Percentiles rank a stretch among this genome's conserved stretches.
phyloP scores from a whole-genome alignment of 2,888 invertebrate species.

The Hemaris fuciformis region DNA sequence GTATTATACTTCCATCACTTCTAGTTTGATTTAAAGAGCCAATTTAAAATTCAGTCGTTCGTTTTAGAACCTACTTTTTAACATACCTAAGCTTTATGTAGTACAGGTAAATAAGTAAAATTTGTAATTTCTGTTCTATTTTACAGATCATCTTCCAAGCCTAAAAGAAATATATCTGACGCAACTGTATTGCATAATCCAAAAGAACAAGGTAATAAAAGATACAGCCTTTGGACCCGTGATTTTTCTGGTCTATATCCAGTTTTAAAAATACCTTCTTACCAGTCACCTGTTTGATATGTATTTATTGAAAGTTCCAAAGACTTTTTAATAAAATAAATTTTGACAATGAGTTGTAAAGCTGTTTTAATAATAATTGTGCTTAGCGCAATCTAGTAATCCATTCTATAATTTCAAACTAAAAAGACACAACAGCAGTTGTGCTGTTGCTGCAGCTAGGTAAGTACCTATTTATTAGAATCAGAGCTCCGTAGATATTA shows the following conservation, averaged over 20 bases:
- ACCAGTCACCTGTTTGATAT: constrained; percentile 43
- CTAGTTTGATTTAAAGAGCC: too few relatives aligned
- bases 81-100: background rate
- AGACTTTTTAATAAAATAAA: background rate
- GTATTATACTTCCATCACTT: too few relatives aligned
- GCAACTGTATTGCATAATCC: constrained; percentile 27
- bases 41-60: too few relatives aligned
- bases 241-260: constrained; percentile 59
- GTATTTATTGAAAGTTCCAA: background rate
- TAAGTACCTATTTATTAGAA: too few relatives aligned
- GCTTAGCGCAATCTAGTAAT: background rate
- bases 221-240: constrained; percentile 56
- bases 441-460: too few relatives aligned
- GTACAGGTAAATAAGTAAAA: too few relatives aligned
- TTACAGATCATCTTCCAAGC: constrained; percentile 21
- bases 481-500: too few relatives aligned
- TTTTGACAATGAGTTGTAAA: background rate
- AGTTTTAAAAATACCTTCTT: constrained; percentile 58
- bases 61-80: background rate
- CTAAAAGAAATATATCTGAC: constrained; percentile 32
- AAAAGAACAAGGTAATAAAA: constrained; percentile 31
- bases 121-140: too few relatives aligned
- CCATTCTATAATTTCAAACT: background rate
- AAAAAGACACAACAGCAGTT: too few relatives aligned
- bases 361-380: background rate